A percentile compares a stretch with the other conserved stretches of the same genome.
Conservation (phyloP, 2,113 vertebrate genomes). For the Amphiprion ocellaris region DNA sequence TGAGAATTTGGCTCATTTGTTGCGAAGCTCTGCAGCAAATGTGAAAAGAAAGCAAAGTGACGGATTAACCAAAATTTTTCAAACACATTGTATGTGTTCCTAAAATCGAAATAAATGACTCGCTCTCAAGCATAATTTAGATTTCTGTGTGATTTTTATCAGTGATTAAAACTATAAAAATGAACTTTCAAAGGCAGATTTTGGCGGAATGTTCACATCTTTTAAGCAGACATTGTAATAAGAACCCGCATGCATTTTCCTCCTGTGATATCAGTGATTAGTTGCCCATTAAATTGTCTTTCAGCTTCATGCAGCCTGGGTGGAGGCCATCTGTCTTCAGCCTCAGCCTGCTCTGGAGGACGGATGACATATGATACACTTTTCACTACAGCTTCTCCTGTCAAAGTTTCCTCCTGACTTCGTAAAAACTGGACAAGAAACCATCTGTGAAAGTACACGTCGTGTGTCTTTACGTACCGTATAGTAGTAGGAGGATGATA, state of each 20-base stretch:
- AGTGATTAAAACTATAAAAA: neutral
- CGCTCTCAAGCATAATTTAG: neutral
- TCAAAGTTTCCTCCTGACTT: slow-evolving; percentile 47
- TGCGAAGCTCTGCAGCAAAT: neutral
- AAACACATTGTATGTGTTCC: slow-evolving; percentile 13
- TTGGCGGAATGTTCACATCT: neutral
- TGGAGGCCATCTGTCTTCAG: slow-evolving; percentile 30
- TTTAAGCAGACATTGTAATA: slow-evolving; percentile 24
- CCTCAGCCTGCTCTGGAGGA: slow-evolving; percentile 13
- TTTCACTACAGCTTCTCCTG: slow-evolving; percentile 34
- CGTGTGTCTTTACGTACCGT: slow-evolving; percentile 15
- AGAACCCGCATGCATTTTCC: neutral
- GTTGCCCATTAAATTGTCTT: slow-evolving; percentile 39
- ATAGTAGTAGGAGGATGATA: slow-evolving; percentile 58
- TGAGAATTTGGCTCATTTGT: neutral
- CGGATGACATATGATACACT: slow-evolving; percentile 29
- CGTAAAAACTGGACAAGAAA: slow-evolving; percentile 37
- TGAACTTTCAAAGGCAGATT: neutral
- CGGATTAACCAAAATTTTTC: slow-evolving; percentile 8
- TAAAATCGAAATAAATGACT: slow-evolving; percentile 47
- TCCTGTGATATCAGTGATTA: slow-evolving; percentile 29
- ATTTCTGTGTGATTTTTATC: slow-evolving; percentile 29
- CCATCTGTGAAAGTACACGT: slow-evolving; percentile 44
- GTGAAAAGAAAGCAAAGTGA: slow-evolving; percentile 17
- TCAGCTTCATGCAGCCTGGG: slow-evolving; percentile 8